Percentiles rank a stretch among this genome's conserved stretches.
These are phyloP conservation scores for Cheumatopsyche charites DNA, from an alignment of 1,140 invertebrate species.

Conservation along the genomic window DNA sequence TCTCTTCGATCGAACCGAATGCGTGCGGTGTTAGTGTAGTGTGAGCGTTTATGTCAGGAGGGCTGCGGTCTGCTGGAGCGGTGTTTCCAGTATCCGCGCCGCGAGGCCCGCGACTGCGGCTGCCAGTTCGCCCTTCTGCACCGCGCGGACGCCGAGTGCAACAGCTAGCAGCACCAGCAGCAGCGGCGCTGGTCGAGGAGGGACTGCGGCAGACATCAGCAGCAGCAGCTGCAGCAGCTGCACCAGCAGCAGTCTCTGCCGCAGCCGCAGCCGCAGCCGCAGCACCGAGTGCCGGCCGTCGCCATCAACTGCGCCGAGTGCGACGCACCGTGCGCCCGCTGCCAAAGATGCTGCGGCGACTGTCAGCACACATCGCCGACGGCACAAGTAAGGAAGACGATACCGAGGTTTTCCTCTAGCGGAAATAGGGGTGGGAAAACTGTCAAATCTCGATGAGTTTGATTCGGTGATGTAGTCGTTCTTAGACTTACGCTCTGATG, in stretches of 20 bases:
- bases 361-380: conserved; percentile 37
- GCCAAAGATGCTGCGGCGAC: conserved; percentile 41
- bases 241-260: conserved; percentile 53
- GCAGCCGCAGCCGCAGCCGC: conserved; percentile 36
- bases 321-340: conserved; percentile 25
- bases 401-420: too few relatives aligned
- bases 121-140: conserved; percentile 86
- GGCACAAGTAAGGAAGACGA: conserved; percentile 41
- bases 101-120: conserved; percentile 81
- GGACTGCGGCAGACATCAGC: background rate
- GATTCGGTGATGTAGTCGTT: too few relatives aligned
- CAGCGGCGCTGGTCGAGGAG: conserved; percentile 55
- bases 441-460: too few relatives aligned
- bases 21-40: conserved; percentile 2
- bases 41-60: conserved; percentile 51
- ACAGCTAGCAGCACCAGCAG: conserved; percentile 53
- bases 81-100: conserved; percentile 81
- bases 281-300: background rate
- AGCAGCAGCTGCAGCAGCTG: conserved; percentile 51
- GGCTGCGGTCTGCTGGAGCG: conserved; percentile 83
- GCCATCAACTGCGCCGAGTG: conserved; percentile 25
- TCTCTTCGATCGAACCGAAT: background rate
- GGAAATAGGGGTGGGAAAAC: too few relatives aligned
- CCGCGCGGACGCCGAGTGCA: conserved; percentile 72
- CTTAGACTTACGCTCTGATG: too few relatives aligned